Conservation (phyloP, 2,113 vertebrate genomes). For the Turnix velox region DNA sequence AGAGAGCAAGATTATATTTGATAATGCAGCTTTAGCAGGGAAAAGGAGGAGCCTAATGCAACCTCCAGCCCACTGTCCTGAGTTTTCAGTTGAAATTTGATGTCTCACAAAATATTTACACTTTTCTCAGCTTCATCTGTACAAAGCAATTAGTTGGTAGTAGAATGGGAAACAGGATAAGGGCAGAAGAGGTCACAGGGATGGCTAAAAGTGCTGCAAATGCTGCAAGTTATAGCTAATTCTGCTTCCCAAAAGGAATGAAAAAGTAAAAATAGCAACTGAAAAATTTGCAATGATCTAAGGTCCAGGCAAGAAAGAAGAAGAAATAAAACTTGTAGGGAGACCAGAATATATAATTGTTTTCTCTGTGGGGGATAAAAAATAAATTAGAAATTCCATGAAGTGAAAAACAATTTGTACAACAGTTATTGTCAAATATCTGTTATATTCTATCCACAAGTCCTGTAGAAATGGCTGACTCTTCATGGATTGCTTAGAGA, state of each 20-base stretch:
- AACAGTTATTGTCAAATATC: neutral
- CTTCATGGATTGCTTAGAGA: neutral
- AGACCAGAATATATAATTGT: neutral
- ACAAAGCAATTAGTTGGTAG: neutral
- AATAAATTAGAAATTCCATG: neutral
- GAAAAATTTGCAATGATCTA: neutral
- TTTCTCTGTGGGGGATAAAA: accelerated
- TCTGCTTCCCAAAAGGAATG: neutral
- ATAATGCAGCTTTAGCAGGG: neutral
- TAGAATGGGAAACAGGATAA: neutral
- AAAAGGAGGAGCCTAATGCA: neutral
- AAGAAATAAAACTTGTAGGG: neutral
- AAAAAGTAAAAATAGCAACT: neutral
- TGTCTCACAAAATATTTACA: neutral
- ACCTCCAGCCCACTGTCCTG: neutral
- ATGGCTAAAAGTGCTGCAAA: neutral
- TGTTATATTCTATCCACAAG: neutral
- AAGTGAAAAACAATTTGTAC: neutral
- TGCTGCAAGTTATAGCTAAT: neutral
- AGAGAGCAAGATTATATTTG: too few species aligned
- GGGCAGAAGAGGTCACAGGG: neutral
- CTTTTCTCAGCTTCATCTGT: neutral
- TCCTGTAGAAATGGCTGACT: neutral
- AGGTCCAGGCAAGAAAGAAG: neutral
- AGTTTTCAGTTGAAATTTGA: neutral